phyloP scores from a whole-genome alignment of 1,140 invertebrate species.

The Latrodectus geometricus region DNA sequence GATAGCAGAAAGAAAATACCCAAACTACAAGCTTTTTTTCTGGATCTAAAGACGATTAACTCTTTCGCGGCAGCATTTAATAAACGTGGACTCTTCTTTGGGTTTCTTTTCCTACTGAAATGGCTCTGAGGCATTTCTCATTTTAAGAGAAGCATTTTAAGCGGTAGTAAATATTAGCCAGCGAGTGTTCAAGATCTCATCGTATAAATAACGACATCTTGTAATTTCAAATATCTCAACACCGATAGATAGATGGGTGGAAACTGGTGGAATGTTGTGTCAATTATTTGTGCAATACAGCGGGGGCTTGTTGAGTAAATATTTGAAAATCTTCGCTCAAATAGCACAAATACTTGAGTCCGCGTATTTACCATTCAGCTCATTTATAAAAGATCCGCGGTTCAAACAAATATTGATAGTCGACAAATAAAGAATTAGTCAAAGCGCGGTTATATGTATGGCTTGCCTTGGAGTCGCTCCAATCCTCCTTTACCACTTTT shows the following conservation, averaged over 20 bases:
- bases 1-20: slow-evolving; percentile 14
- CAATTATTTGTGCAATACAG: slow-evolving; percentile 61
- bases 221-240: slow-evolving; percentile 57
- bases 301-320: slow-evolving; percentile 49
- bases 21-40: slow-evolving; percentile 18
- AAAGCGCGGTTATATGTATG: slow-evolving; percentile 46
- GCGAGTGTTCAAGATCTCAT: slow-evolving; percentile 47
- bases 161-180: slow-evolving; percentile 58
- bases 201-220: slow-evolving; percentile 60
- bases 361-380: slow-evolving; percentile 57
- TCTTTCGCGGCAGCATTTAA: slow-evolving; percentile 41
- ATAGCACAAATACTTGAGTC: slow-evolving; percentile 60
- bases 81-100: slow-evolving; percentile 27
- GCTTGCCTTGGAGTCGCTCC: slow-evolving; percentile 15
- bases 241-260: slow-evolving; percentile 34
- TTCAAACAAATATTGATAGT: slow-evolving; percentile 62
- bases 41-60: not conserved
- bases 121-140: slow-evolving; percentile 37
- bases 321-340: slow-evolving; percentile 62
- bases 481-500: slow-evolving; percentile 44
- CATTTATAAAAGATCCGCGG: slow-evolving; percentile 60
- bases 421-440: slow-evolving; percentile 61
- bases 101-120: not conserved
- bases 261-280: slow-evolving; percentile 53
- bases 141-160: slow-evolving; percentile 42